Conservation (phyloP, 1,140 invertebrate genomes). For the Oreohelix idahoensis region DNA sequence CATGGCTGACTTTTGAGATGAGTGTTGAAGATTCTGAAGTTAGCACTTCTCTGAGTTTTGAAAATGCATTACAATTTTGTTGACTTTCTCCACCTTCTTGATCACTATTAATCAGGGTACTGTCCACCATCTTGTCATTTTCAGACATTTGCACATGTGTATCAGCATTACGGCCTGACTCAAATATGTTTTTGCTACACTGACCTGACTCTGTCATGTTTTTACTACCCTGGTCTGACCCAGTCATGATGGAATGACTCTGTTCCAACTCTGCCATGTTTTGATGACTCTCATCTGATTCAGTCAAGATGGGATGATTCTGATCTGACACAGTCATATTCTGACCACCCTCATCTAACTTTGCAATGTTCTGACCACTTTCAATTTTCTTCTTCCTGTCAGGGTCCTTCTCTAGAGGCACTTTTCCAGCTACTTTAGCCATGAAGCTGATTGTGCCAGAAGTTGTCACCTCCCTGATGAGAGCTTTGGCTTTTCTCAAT, state of each 20-base stretch:
- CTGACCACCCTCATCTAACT: background rate
- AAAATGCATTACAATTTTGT: conserved; percentile 18
- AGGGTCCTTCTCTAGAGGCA: conserved; percentile 43
- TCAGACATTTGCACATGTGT: background rate
- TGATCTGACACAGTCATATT: too few species aligned
- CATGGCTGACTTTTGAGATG: background rate
- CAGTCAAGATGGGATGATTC: too few species aligned
- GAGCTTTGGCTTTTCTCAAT: conserved; percentile 45
- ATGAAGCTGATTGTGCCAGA: conserved; percentile 39
- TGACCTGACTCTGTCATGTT: background rate
- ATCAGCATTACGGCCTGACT: background rate
- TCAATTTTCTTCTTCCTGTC: conserved; percentile 27
- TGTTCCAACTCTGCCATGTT: too few species aligned
- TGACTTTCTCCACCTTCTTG: conserved; percentile 15
- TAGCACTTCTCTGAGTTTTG: conserved; percentile 30
- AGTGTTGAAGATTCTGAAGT: background rate
- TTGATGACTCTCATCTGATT: too few species aligned
- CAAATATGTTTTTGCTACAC: background rate
- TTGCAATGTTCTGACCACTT: background rate
- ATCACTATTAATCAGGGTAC: background rate
- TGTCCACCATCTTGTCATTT: background rate
- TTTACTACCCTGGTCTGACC: background rate
- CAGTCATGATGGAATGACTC: too few species aligned
- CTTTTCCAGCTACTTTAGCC: conserved; percentile 46
- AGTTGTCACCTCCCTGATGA: conserved; percentile 43